Evolutionary conservation across 2,113 vertebrate species (phyloP), one percentile per base, ranked within the genome.

Genomic region (Pipa parva): DNA sequence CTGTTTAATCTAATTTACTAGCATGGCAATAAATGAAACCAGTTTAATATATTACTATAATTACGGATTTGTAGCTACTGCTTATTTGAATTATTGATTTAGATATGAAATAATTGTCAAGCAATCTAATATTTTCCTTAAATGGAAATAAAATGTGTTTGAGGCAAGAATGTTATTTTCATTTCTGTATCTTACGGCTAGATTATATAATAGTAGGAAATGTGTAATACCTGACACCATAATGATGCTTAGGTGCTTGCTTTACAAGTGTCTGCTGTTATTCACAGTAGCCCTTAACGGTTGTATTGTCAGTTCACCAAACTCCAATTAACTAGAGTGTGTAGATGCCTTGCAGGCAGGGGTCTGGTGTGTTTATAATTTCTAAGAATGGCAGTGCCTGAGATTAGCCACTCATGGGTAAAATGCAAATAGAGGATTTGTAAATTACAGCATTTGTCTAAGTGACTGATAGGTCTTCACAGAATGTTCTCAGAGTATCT

Each of bases 351-450:
- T 36, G 36, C 42, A 48, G 17, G 39, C 39, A 42, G 39, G 37
- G 37, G 45, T 45, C 20, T 5, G 10, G 8, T 15, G 27, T 21
- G 15, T 56, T 36, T 56, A n/a, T 15, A 65, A 46, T 46, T 18
- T 37, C 54, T 56, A 17, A 48, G 26, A 31, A 48, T 48, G n/a
- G 59, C 39, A 29, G 26, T 27, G 25, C 8, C 17, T 22, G 7
- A 27, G 52, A 57, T 57, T 31, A 31, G 20, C 12, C 60, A 36
- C 60, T 63, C n/a, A 42, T 10, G 7, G 27, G 21, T 27, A 33
- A n/a, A 27, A 21, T 62, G 25, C 22, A 51, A 63, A 28, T 57
- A 24, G 10, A 28, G 27, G 55, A 31, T 36, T 58, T 67, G 20
- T 2, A 15, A 48, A 54, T 12, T 48, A 1, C 45, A 25, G 58